Evolutionary conservation across 53 echinoderm and acorn worm species (phyloP).

Genomic region (Holothuria leucospilota): DNA sequence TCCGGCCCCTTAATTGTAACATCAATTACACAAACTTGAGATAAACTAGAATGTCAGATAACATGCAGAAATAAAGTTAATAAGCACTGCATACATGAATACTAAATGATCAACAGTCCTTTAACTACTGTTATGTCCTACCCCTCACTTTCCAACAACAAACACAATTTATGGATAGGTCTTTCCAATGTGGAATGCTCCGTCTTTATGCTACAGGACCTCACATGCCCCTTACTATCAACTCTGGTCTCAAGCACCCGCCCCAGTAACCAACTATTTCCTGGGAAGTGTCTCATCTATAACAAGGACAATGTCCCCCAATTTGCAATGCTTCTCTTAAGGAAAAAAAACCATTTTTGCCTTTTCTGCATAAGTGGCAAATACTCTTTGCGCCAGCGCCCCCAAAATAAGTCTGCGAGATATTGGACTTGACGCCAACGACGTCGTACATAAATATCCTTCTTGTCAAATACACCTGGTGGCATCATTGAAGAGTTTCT

Average conservation of each 20-base stretch:
- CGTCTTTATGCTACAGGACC: too few relatives aligned
- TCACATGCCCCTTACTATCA: slow-evolving; percentile 66
- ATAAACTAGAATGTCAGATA: background rate
- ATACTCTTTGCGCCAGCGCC: too few relatives aligned
- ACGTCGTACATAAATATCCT: slow-evolving; percentile 43
- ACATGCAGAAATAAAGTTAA: background rate
- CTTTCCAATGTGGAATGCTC: slow-evolving; percentile 52
- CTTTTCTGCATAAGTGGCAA: too few relatives aligned
- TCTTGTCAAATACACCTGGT: slow-evolving; percentile 55
- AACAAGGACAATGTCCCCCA: slow-evolving; percentile 58
- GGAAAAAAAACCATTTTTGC: slow-evolving; percentile 59
- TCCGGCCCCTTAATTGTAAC: slow-evolving; percentile 22
- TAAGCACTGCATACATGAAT: background rate
- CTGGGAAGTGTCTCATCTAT: too few relatives aligned
- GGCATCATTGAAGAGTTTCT: background rate
- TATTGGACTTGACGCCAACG: too few relatives aligned
- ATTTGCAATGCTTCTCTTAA: slow-evolving; percentile 40
- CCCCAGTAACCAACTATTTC: slow-evolving; percentile 59
- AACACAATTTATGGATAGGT: slow-evolving; percentile 68
- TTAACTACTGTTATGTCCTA: background rate
- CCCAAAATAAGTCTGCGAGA: too few relatives aligned
- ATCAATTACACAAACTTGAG: background rate
- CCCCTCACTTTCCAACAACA: slow-evolving; percentile 36
- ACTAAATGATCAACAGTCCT: background rate
- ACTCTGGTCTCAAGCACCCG: slow-evolving; percentile 51